Conservation (phyloP, 2,888 invertebrate species). For the Panopea generosa region DNA sequence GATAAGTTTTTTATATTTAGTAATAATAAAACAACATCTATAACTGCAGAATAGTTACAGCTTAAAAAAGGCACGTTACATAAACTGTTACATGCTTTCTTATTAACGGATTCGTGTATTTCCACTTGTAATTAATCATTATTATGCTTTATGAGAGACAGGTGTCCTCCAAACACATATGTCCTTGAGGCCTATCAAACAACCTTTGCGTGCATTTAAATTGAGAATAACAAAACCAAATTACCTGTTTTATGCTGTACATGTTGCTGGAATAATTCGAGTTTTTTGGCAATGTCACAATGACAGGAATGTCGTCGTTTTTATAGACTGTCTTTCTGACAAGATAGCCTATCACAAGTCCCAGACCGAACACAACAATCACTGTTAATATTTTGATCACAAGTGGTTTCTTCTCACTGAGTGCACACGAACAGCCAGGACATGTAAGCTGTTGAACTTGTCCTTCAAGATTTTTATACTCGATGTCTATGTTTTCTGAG, state of each 20-base stretch:
- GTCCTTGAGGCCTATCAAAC: too few species aligned
- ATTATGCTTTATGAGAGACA: too few species aligned
- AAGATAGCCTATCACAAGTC: constrained; percentile 77
- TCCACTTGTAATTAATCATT: too few species aligned
- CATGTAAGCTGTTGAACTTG: constrained; percentile 42
- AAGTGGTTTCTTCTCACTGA: constrained; percentile 73
- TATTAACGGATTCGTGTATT: too few species aligned
- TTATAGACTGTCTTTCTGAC: constrained; percentile 61
- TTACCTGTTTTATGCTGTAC: constrained; percentile 59
- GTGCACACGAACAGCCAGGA: constrained; percentile 57
- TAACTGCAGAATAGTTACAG: too few species aligned
- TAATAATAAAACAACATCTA: too few species aligned
- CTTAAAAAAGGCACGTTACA: too few species aligned
- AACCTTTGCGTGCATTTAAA: too few species aligned
- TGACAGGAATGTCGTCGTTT: constrained; percentile 7
- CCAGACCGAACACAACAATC: constrained; percentile 72
- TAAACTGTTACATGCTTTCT: too few species aligned
- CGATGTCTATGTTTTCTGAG: constrained; percentile 81
- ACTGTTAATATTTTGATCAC: constrained; percentile 74
- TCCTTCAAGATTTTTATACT: constrained; percentile 80
- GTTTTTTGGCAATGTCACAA: neutral
- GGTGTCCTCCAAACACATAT: too few species aligned
- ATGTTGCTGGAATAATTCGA: constrained; percentile 15
- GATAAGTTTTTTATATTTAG: too few species aligned
- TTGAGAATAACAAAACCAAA: too few species aligned